A percentile compares a stretch with the other conserved stretches of the same genome.
Conservation (phyloP, 2,888 invertebrate species). For the Spodoptera littoralis region DNA sequence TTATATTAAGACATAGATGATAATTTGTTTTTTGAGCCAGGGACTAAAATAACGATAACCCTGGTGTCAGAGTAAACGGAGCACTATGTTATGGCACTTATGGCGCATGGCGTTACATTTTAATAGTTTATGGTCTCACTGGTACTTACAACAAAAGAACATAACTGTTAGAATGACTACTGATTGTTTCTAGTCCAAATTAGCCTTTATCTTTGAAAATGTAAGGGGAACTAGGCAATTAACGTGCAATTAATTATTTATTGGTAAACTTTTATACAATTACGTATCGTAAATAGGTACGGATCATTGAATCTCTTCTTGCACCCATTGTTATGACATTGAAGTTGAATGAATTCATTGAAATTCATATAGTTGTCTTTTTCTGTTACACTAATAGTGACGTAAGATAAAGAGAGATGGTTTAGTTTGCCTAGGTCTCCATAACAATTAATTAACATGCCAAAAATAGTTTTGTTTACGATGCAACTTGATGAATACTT, state of each 20-base stretch:
- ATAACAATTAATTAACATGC: conserved; percentile 4
- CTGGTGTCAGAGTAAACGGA: conserved; percentile 55
- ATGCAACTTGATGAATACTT: conserved; percentile 8
- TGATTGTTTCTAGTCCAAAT: conserved; percentile 10
- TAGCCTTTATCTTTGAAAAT: no score
- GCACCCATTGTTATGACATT: conserved; percentile 76
- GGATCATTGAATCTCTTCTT: conserved; percentile 56
- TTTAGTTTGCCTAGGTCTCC: conserved; percentile 14
- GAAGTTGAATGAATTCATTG: conserved; percentile 73
- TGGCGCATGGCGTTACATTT: conserved; percentile 73
- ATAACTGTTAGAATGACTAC: conserved; percentile 14
- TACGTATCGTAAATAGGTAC: conserved; percentile 29
- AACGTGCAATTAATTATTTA: not conserved
- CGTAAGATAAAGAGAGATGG: conserved; percentile 65
- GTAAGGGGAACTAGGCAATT: not conserved
- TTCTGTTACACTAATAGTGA: conserved; percentile 55
- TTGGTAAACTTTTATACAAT: conserved; percentile 14
- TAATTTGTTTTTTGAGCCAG: conserved; percentile 33
- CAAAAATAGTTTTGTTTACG: conserved; percentile 11
- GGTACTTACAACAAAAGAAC: conserved; percentile 2
- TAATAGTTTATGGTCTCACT: conserved; percentile 30
- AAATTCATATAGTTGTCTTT: conserved; percentile 63
- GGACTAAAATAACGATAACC: conserved; percentile 55
- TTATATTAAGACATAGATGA: conserved; percentile 22
- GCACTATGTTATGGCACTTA: conserved; percentile 60